These are phyloP conservation scores for Ammodytes dubius DNA, from an alignment of 2,113 vertebrate genomes.

Conservation along the genomic window DNA sequence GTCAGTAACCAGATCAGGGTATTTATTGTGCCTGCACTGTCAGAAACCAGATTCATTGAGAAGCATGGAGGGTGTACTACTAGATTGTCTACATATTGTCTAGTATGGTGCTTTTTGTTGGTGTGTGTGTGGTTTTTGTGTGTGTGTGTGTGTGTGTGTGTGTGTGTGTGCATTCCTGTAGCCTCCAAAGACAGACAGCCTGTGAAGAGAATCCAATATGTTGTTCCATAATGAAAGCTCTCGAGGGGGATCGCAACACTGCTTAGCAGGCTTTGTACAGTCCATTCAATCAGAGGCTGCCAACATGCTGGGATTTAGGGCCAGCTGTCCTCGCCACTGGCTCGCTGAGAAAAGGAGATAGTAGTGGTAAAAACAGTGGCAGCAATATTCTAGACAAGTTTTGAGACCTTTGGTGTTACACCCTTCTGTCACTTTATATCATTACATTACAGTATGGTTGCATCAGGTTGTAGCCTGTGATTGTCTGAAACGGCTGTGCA, in stretches of 20 bases:
- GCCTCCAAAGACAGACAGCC: slow-evolving; percentile 66
- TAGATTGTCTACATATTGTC: slow-evolving; percentile 48
- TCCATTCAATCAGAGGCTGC: slow-evolving; percentile 78
- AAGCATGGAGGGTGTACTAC: slow-evolving; percentile 56
- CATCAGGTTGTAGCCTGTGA: slow-evolving; percentile 20
- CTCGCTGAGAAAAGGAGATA: slow-evolving; percentile 64
- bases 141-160: slow-evolving; percentile 26
- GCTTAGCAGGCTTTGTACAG: slow-evolving; percentile 81
- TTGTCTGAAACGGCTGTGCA: background rate
- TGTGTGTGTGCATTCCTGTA: slow-evolving; percentile 38
- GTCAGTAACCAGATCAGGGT: slow-evolving; percentile 4
- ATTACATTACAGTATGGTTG: slow-evolving; percentile 16
- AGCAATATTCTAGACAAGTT: slow-evolving; percentile 45
- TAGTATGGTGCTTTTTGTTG: slow-evolving; percentile 22
- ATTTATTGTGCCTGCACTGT: slow-evolving; percentile 15
- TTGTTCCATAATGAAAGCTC: slow-evolving; percentile 82
- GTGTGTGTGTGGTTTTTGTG: slow-evolving; percentile 40
- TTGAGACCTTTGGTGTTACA: slow-evolving; percentile 15
- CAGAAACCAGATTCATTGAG: slow-evolving; percentile 37
- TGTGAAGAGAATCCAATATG: slow-evolving; percentile 82
- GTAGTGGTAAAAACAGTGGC: slow-evolving; percentile 38
- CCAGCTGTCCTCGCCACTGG: slow-evolving; percentile 49
- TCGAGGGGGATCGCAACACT: slow-evolving; percentile 74
- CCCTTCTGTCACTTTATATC: slow-evolving; percentile 16
- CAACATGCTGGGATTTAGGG: slow-evolving; percentile 78